Base-by-base conservation (phyloP, 2,113 vertebrate species). In the Mobula hypostoma region DNA sequence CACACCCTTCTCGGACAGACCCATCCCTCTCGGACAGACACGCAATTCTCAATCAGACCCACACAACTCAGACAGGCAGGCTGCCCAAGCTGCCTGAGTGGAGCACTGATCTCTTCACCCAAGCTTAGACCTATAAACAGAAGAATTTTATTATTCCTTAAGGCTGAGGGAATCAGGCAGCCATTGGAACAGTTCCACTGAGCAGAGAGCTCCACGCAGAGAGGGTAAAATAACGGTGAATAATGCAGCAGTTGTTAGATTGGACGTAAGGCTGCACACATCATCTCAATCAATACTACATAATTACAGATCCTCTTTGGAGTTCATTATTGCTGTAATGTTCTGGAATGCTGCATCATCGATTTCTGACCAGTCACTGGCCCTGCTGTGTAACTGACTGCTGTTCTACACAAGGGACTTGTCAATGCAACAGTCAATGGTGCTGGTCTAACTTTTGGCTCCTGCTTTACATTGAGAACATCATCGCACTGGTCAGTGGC, bases 261-360 rank as follows among this genome's bases (percentile, higher is more conserved):
- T 48, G 32, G 68, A 93, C 90, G 74, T 74, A 48, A 93, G 68
- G 90, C 90, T 74, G 63, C 48, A 40, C 90, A 74, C 27, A 48
- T 72, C 36, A 74, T 56, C 90, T 92, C 90, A 74, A 93, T 93
- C 90, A 74, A 93, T 93, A 74, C 70, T 14, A n/a, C 90, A 74
- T 93, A 93, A 93, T 93, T 93, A 93, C 90, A 93, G 36, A 56
- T 72, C 68, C n/a, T 70, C 32, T 70, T 92, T 48, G 40, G 68
- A 93, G 90, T 93, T 74, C 68, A 74, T 93, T 56, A 74, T 48
- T 93, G 90, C 29, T 19, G 68, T 93, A 56, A 74, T 93, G 36
- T 68, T 74, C 19, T 48, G 68, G 66, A 48, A 48, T 48, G 32
- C 58, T 74, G 68, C 48, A 29, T 7, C 90, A 93, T 74, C 40